A percentile compares a stretch with the other conserved stretches of the same genome.
These are phyloP conservation scores for Miichthys miiuy DNA, from an alignment of 2,797 vertebrate species.

Conservation along the genomic window DNA sequence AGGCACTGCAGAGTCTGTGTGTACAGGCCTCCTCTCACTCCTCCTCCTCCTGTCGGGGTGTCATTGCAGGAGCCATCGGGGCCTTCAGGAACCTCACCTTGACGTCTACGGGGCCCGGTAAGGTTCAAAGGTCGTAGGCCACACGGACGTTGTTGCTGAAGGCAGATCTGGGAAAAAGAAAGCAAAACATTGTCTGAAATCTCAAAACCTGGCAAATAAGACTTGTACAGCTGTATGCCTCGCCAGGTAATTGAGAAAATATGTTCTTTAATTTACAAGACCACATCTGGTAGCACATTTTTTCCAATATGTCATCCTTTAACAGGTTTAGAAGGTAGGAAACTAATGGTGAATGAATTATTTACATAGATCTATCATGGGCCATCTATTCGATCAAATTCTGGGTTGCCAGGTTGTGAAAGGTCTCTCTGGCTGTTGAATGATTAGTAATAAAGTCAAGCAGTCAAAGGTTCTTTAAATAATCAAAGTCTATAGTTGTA, in stretches of 20 bases:
- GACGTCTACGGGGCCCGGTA: constrained; percentile 66
- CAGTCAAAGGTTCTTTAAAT: not conserved
- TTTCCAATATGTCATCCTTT: no score
- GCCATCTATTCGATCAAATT: not conserved
- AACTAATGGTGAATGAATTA: not conserved
- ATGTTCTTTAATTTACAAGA: no score
- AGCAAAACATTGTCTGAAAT: not conserved
- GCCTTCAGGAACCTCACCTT: constrained; percentile 61
- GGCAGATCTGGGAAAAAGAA: constrained; percentile 86
- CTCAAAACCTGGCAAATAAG: no score
- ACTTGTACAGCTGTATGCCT: no score
- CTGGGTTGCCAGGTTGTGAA: not conserved
- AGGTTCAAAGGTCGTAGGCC: constrained; percentile 91
- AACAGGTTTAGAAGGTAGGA: not conserved
- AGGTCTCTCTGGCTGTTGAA: no score
- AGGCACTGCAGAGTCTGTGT: constrained; percentile 89
- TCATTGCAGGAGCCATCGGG: constrained; percentile 34
- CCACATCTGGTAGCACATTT: no score
- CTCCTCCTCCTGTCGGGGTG: constrained; percentile 69
- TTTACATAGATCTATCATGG: not conserved
- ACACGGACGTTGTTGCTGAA: constrained; percentile 94
- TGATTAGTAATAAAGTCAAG: not conserved
- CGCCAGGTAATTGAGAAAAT: no score
- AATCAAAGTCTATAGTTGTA: no score
- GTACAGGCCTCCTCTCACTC: constrained; percentile 90